Conservation (phyloP, 2,113 vertebrate genomes). For the Cranoglanis bouderius region DNA sequence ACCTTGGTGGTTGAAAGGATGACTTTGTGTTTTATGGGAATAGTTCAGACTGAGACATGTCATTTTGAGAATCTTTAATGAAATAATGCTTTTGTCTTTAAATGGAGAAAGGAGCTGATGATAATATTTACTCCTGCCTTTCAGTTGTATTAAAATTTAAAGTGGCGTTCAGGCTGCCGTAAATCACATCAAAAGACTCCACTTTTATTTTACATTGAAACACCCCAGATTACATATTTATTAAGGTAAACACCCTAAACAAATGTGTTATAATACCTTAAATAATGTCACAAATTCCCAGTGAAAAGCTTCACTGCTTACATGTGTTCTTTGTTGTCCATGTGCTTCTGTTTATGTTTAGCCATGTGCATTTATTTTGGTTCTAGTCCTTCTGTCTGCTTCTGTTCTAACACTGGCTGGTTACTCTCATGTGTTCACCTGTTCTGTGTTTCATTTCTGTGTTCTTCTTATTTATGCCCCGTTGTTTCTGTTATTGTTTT, state of each 20-base stretch:
- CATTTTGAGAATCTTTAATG: too few species aligned
- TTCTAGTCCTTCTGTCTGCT: too few species aligned
- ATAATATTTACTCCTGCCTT: background rate
- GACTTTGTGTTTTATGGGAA: background rate
- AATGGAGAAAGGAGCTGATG: background rate
- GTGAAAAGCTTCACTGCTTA: background rate
- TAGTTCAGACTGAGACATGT: background rate
- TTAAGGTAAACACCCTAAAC: background rate
- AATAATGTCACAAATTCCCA: background rate
- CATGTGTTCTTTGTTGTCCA: background rate
- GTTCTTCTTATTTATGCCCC: too few species aligned
- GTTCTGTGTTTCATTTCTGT: too few species aligned
- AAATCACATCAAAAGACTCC: background rate
- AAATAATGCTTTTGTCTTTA: too few species aligned
- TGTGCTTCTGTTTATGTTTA: background rate
- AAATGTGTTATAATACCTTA: background rate
- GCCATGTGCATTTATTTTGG: too few species aligned
- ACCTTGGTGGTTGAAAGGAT: too few species aligned
- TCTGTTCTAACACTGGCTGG: too few species aligned
- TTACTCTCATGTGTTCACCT: too few species aligned
- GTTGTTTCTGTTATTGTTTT: too few species aligned
- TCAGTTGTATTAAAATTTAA: too few species aligned
- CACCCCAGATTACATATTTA: background rate
- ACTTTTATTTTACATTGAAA: background rate
- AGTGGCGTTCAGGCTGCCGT: too few species aligned